Evolutionary conservation across 2,888 invertebrate species (phyloP).

Genomic region (Mimas tiliae): DNA sequence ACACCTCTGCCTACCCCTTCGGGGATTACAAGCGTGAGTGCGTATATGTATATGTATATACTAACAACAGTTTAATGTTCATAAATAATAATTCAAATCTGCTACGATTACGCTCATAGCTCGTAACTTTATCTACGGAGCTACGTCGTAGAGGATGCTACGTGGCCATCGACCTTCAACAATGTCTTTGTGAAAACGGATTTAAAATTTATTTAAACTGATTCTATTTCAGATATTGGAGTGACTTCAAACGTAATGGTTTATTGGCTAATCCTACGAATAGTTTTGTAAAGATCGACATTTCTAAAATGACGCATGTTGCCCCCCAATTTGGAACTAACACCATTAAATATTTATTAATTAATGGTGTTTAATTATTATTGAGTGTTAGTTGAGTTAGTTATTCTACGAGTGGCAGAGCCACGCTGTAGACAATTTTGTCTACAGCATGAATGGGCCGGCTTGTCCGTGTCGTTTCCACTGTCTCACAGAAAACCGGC

Average conservation of each 20-base stretch:
- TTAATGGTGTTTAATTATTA: too few relatives aligned
- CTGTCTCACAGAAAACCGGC: too few relatives aligned
- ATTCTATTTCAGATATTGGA: constrained; percentile 20
- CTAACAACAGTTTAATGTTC: too few relatives aligned
- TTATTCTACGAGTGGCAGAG: too few relatives aligned
- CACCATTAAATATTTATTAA: too few relatives aligned
- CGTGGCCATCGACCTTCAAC: constrained; percentile 23
- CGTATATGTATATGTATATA: too few relatives aligned
- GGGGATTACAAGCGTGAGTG: too few relatives aligned
- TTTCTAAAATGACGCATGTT: neutral
- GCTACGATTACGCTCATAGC: constrained; percentile 11
- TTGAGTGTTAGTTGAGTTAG: too few relatives aligned
- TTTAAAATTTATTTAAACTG: constrained; percentile 44
- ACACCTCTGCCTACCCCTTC: too few relatives aligned
- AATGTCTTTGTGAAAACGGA: constrained; percentile 14
- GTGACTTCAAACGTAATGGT: neutral
- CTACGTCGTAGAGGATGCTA: constrained; percentile 26
- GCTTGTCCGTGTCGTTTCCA: too few relatives aligned
- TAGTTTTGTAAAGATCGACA: neutral
- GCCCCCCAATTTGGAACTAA: neutral
- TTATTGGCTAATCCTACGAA: neutral
- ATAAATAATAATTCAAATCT: constrained; percentile 1
- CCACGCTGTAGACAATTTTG: too few relatives aligned
- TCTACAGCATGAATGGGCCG: too few relatives aligned
- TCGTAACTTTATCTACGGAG: constrained; percentile 16